phyloP scores from a whole-genome alignment of 2,113 vertebrate genomes.

The Saimiri boliviensis region DNA sequence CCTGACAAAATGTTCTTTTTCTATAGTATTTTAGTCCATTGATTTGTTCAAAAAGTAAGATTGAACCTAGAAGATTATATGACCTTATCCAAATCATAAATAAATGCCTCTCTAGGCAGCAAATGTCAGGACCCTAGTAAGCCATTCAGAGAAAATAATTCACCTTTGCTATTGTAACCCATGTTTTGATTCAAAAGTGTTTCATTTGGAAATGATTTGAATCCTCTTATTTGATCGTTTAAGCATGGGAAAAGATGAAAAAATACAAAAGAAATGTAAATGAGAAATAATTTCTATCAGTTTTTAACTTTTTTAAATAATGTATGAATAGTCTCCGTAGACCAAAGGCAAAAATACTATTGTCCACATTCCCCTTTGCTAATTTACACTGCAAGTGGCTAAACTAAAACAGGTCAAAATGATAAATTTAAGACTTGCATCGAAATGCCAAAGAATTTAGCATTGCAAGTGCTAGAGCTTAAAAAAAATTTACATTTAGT shows the following conservation, averaged over 20 bases:
- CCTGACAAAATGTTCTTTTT: conserved; percentile 20
- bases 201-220: conserved; percentile 33
- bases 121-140: conserved; percentile 1
- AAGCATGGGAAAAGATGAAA: not conserved
- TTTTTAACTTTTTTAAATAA: conserved; percentile 49
- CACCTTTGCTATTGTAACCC: not conserved
- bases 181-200: not conserved
- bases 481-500: not conserved
- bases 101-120: not conserved
- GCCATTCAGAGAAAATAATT: conserved; percentile 21
- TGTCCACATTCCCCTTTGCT: conserved; percentile 13
- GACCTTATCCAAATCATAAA: conserved; percentile 46
- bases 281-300: not conserved
- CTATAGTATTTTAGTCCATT: not conserved
- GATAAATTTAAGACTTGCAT: not conserved
- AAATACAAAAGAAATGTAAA: not conserved
- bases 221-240: not conserved
- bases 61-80: conserved; percentile 9
- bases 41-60: conserved; percentile 29
- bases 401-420: conserved; percentile 21
- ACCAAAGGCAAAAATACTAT: conserved; percentile 30
- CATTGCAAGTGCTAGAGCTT: not conserved
- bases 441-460: conserved; percentile 22
- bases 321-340: conserved; percentile 20
- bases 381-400: not conserved